Percentiles rank a stretch among this genome's conserved stretches.
These are phyloP conservation scores for Epinotia ramella DNA, from an alignment of 2,888 invertebrate species.

Conservation along the genomic window DNA sequence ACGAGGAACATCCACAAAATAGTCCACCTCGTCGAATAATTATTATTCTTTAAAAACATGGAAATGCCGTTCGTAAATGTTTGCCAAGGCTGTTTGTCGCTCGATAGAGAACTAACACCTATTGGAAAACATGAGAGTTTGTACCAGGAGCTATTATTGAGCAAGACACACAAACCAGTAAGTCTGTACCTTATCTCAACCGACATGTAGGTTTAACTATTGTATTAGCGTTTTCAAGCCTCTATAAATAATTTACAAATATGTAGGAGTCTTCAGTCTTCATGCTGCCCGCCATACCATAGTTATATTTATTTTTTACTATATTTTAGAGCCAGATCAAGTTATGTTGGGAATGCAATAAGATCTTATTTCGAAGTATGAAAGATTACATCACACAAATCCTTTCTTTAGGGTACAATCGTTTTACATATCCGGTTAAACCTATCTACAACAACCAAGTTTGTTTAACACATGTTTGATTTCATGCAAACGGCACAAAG, in stretches of 20 bases:
- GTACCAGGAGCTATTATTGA: constrained; percentile 23
- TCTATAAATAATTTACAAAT: too few species aligned
- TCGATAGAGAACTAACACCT: constrained; percentile 41
- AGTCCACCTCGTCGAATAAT: constrained; percentile 24
- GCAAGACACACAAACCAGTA: constrained; percentile 11
- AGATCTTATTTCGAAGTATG: too few species aligned
- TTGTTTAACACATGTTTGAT: too few species aligned
- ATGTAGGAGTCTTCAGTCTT: neutral
- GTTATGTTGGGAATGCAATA: constrained; percentile 37
- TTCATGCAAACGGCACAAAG: too few species aligned
- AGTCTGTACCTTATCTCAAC: constrained; percentile 5
- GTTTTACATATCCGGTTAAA: too few species aligned
- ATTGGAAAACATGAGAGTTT: constrained; percentile 43
- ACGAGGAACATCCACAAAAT: constrained; percentile 25
- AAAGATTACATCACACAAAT: too few species aligned
- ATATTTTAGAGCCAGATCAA: constrained; percentile 6
- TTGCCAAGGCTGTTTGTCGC: constrained; percentile 47
- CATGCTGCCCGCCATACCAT: neutral
- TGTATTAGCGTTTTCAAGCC: too few species aligned
- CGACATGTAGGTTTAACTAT: too few species aligned
- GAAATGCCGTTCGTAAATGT: constrained; percentile 19
- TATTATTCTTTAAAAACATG: constrained; percentile 43
- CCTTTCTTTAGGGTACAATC: too few species aligned
- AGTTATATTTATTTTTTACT: neutral
- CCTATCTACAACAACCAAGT: too few species aligned